Evolutionary conservation across 2,113 vertebrate genomes (phyloP), one percentile per base, ranked within the genome.

Genomic region (Callipepla squamata): DNA sequence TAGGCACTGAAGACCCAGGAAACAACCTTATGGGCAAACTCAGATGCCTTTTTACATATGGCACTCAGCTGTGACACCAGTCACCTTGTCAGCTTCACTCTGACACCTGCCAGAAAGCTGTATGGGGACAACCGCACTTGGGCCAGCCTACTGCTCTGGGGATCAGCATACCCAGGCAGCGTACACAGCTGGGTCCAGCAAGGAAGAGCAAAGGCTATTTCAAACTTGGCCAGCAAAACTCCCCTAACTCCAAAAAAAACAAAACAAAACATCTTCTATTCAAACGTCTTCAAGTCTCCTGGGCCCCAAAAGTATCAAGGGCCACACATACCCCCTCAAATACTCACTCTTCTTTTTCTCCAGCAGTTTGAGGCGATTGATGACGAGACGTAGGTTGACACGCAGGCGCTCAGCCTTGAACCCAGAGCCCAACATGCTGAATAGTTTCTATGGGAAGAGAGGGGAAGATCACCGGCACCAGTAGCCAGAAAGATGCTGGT

Each of bases 331-430:
- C 4, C n/a, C 45, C 76, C 36, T 79, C 45, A 89, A 81, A 72
- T 87, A 98, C 99, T 99, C 96, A 99, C 99, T 99, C 97, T 99
- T 99, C 97, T 99, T 99, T 93, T 99, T 99, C 97, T 99, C 99
- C n/a, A 99, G 95, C 32, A 99, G 97, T 90, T 99, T 99, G 74
- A 99, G 98, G 58, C 99, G 98, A 95, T 99, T 99, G 92, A 99
- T 99, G 87, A 99, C 99, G 12, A 99, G 98, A 51, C 99, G 98
- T 47, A 99, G 98, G 96, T 99, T 99, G 95, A 99, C 99, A 90
- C 98, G 98, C 87, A 99, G 96, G 87, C 99, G 98, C 91, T 99
- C 99, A 9, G 98, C 98, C 97, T 99, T 99, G 96, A 99, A 99
- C 76, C 99, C 99, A 81, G 98, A 98, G 63, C 98, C 98, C 96